phyloP scores from a whole-genome alignment of 2,113 vertebrate genomes.

The Centrocercus urophasianus region DNA sequence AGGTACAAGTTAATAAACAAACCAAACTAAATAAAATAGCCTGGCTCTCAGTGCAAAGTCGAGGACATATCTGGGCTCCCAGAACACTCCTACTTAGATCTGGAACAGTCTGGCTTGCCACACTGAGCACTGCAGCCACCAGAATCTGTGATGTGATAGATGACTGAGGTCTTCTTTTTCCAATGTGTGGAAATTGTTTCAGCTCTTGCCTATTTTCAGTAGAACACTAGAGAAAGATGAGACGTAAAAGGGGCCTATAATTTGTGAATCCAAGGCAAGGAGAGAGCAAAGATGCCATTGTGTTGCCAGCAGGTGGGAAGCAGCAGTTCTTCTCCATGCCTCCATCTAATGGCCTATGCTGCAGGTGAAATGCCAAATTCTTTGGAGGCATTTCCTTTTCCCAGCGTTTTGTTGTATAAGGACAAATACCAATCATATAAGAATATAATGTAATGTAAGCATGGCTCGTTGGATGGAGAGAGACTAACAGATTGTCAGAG shows the following conservation, averaged over 20 bases:
- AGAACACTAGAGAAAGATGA: not conserved
- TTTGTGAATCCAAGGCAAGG: not conserved
- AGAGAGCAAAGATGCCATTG: not conserved
- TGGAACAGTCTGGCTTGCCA: not conserved
- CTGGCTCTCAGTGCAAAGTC: conserved; percentile 30
- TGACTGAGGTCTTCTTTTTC: not conserved
- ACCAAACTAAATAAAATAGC: conserved; percentile 43
- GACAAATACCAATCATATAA: not conserved
- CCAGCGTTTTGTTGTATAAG: not conserved
- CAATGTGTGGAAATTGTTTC: not conserved
- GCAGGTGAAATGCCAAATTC: not conserved
- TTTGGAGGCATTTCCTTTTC: not conserved
- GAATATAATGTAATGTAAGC: not conserved
- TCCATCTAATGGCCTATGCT: not conserved
- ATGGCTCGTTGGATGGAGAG: accelerated
- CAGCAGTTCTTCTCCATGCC: not conserved
- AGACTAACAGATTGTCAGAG: not conserved
- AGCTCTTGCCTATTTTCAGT: not conserved
- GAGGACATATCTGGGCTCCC: not conserved
- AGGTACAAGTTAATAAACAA: conserved; percentile 64
- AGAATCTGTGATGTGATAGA: accelerated
- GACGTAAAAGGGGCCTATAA: not conserved
- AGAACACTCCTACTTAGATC: not conserved
- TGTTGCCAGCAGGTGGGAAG: not conserved
- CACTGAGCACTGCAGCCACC: not conserved